Base-by-base conservation (phyloP, 2,888 invertebrate genomes). In the Spodoptera picta region DNA sequence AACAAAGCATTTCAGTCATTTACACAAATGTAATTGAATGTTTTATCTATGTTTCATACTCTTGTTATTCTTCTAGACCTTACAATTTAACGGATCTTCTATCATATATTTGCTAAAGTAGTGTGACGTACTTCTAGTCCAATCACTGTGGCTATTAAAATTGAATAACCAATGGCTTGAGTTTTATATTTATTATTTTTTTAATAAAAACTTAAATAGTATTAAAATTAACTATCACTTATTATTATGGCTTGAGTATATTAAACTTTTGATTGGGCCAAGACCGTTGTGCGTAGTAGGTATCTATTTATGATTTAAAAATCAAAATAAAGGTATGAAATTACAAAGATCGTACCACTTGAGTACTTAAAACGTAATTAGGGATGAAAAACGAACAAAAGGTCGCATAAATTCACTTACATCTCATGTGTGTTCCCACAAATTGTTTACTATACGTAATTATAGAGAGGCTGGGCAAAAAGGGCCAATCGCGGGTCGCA, bases 391-490 rank as follows among this genome's bases (percentile, higher is more conserved):
- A 64, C 53, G 49, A 73, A 73, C 10, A 57, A 53, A 53, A 59
- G 36, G 12, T 11, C 19, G 46, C n/a, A 43, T 53, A 45, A 59
- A 54, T 72, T 67, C 56, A 71, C 53, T 60, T 65, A 49, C 46
- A 58, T 60, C 45, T 11, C 55, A 36, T 36, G 36, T 36, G 9
- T 36, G 36, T 36, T 36, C 46, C 31, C 50, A 45, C 59, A 46
- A 36, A 60, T 61, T 75, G 58, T 60, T 52, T 72, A 75, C 55
- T 59, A 53, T 42, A 48, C 52, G n/a, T 73, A 73, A 73, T 73
- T 73, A 60, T 44, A 57, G 51, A 55, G 71, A 46, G n/a, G 24
- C 46, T 43, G 31, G 24, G 44, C 12, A n/a, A 48, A 36, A 36
- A 36, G 36, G 9, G 9, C 36, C 36, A 36, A 9, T 36, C 9